Evolutionary conservation across 1,140 invertebrate species (phyloP).

Genomic region (Drosophila watanabei): DNA sequence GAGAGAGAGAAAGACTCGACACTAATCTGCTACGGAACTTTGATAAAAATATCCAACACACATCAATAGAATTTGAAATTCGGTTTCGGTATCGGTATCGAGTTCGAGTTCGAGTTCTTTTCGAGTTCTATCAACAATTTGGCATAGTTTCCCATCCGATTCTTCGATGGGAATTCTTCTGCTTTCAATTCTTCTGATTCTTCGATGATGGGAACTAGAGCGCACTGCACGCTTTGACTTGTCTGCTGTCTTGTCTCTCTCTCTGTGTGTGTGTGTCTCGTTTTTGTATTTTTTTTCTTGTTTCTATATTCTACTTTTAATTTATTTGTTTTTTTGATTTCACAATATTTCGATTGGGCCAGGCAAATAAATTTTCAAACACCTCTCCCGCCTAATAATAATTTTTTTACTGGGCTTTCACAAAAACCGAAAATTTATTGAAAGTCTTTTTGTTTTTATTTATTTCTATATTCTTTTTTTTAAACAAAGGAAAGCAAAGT

Average conservation of each 20-base stretch:
- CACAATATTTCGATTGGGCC: constrained; percentile 81
- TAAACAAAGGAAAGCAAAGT: constrained; percentile 73
- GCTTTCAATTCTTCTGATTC: constrained; percentile 17
- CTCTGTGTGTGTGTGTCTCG: neutral
- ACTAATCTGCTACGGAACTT: constrained; percentile 51
- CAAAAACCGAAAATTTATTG: constrained; percentile 60
- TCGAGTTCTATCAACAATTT: constrained; percentile 19
- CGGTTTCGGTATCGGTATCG: constrained; percentile 22
- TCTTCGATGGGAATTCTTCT: neutral
- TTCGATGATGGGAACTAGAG: constrained; percentile 79
- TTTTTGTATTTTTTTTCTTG: neutral
- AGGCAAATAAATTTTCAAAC: constrained; percentile 72
- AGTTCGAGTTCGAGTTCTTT: neutral
- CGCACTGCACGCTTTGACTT: constrained; percentile 71
- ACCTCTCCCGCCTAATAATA: constrained; percentile 19
- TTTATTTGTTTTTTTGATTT: constrained; percentile 83
- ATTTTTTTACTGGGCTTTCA: constrained; percentile 16
- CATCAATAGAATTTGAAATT: constrained; percentile 82
- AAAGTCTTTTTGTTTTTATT: constrained; percentile 35
- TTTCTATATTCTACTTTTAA: constrained; percentile 65
- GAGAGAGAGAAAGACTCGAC: neutral
- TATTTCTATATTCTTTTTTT: constrained; percentile 16
- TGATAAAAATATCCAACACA: constrained; percentile 76
- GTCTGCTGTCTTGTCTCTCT: too few species aligned
- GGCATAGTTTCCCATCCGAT: constrained; percentile 17